A percentile compares a stretch with the other conserved stretches of the same genome.
phyloP scores from a whole-genome alignment of 2,113 vertebrate species.

The Paedocypris sp. region DNA sequence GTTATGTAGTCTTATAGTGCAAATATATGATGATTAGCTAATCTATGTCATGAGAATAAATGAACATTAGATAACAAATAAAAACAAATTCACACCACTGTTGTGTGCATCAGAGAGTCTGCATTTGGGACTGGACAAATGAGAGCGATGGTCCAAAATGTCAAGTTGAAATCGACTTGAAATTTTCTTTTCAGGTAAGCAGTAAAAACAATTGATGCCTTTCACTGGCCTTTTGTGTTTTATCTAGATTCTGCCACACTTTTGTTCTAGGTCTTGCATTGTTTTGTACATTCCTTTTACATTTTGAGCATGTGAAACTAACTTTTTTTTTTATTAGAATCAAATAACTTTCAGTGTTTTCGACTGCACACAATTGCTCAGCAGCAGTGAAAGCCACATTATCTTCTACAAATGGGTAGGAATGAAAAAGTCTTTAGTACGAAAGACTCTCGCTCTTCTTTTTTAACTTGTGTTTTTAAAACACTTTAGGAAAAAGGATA shows the following conservation, averaged over 20 bases:
- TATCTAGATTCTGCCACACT: too few relatives aligned
- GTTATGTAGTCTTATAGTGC: background rate
- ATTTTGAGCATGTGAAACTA: too few relatives aligned
- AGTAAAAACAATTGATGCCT: too few relatives aligned
- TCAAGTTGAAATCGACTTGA: conserved; percentile 54
- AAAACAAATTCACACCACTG: background rate
- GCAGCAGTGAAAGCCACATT: conserved; percentile 69
- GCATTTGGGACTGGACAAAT: conserved; percentile 83
- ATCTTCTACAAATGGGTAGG: conserved; percentile 79
- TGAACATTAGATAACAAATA: too few relatives aligned
- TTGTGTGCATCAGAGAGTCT: conserved; percentile 57
- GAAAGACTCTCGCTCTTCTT: background rate
- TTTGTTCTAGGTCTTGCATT: too few relatives aligned
- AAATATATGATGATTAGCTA: too few relatives aligned
- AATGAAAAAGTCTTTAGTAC: conserved; percentile 14
- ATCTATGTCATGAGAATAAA: too few relatives aligned
- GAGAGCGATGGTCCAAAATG: conserved; percentile 54
- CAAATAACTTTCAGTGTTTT: conserved; percentile 69
- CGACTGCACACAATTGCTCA: conserved; percentile 70
- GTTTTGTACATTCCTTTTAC: too few relatives aligned
- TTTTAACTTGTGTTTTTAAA: background rate
- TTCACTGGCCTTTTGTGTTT: too few relatives aligned
- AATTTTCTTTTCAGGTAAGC: conserved; percentile 69
- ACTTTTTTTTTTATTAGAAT: conserved; percentile 44
- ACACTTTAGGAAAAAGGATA: conserved; percentile 43